These are phyloP conservation scores for Argyrosomus japonicus DNA, from an alignment of 2,113 vertebrate genomes.

Conservation along the genomic window DNA sequence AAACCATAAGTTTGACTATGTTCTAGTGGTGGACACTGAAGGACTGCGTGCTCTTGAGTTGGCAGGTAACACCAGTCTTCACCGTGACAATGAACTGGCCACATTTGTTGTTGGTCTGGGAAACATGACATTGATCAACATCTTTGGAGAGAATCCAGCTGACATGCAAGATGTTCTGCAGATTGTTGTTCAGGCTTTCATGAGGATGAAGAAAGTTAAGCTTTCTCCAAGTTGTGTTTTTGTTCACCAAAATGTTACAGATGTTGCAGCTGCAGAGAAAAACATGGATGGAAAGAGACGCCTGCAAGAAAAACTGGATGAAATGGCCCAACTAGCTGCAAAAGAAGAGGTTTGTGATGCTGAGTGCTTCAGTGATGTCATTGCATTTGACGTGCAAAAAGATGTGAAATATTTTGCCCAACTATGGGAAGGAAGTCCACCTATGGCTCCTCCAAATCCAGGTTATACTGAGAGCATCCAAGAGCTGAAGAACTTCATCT, in stretches of 20 bases:
- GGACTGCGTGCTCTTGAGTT: constrained; percentile 58
- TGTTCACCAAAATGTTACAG: constrained; percentile 68
- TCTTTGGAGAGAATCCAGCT: constrained; percentile 64
- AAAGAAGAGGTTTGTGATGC: constrained; percentile 49
- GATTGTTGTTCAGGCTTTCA: constrained; percentile 70
- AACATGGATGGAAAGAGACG: constrained; percentile 58
- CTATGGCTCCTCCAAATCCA: constrained; percentile 73
- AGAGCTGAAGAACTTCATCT: constrained; percentile 57
- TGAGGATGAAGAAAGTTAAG: constrained; percentile 64
- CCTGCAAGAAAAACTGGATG: constrained; percentile 62
- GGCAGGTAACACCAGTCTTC: background rate
- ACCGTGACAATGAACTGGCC: constrained; percentile 55
- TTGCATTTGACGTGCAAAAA: constrained; percentile 54
- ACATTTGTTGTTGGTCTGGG: constrained; percentile 67
- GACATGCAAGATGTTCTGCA: constrained; percentile 70
- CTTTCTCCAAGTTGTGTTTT: constrained; percentile 66
- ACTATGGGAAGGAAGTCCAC: constrained; percentile 69
- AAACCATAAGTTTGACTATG: background rate
- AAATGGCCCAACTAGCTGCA: constrained; percentile 55
- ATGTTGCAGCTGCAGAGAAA: constrained; percentile 54
- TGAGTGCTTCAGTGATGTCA: constrained; percentile 51
- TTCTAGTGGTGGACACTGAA: constrained; percentile 70
- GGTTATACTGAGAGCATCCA: constrained; percentile 58
- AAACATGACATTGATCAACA: constrained; percentile 68
- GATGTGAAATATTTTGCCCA: constrained; percentile 69